Evolutionary conservation across 2,113 vertebrate genomes (phyloP), one percentile per base, ranked within the genome.

Genomic region (Coturnix japonica): DNA sequence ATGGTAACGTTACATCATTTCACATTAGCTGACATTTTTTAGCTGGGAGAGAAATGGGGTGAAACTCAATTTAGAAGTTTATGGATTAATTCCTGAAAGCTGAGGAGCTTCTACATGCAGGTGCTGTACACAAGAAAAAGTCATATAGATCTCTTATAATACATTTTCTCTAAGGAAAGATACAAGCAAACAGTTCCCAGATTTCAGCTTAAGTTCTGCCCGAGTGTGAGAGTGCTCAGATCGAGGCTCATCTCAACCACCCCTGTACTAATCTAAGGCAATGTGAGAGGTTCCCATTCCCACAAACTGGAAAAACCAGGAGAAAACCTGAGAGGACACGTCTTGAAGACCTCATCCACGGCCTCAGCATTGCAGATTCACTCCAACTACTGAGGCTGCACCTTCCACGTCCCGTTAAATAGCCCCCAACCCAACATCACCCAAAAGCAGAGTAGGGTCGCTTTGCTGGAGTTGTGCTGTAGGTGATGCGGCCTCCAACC

Each of bases 341-440:
- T 28, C 37, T 44, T 6, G 39, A 31, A 93, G 91, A 63, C 57
- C 76, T 77, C 35, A 49, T 51, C 91, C 85, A 70, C 1, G 4
- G 95, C 89, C 90, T 96, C 90, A 71, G 91, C 77, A 43, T 39
- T 15, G 17, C 44, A 76, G 20, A 17, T 74, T 86, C 75, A 69
- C 85, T 74, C 81, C 85, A 86, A 54, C 72, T 90, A 46, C 44
- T 2, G 0, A 26, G n/a, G 81, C 72, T 78, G 93, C 95, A 43
- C 71, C 69, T 88, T 30, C 23, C 5, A 44, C 54, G 60, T 53
- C 71, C 85, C 87, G 84, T 37, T 64, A 76, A 75, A 47, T 33
- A 35, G 75, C 70, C 57, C 88, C 10, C 10, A 95, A 74, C 75
- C 73, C 41, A 81, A 35, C 5, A 6, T 26, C 35, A 73, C 46